phyloP scores from a whole-genome alignment of 2,797 vertebrate genomes.

The Crocidura indochinensis region DNA sequence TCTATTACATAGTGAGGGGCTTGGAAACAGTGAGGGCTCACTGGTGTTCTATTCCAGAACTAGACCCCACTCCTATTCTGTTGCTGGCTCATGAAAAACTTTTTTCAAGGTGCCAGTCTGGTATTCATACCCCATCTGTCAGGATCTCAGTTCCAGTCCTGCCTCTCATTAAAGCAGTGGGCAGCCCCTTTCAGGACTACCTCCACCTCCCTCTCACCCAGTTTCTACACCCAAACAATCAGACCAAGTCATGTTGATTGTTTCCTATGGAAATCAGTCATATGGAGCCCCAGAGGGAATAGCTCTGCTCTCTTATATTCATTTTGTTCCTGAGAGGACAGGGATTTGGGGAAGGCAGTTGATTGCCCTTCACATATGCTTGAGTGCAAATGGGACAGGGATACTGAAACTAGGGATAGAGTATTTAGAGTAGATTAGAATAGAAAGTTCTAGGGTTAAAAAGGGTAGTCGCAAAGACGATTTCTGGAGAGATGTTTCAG shows the following conservation, averaged over 20 bases:
- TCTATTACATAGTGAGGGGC: neutral
- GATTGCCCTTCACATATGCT: slow-evolving; percentile 37
- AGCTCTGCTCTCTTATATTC: slow-evolving; percentile 64
- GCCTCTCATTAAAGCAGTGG: slow-evolving; percentile 74
- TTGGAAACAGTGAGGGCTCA: neutral
- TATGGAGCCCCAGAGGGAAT: slow-evolving; percentile 64
- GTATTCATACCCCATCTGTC: slow-evolving; percentile 84
- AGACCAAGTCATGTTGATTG: slow-evolving; percentile 69
- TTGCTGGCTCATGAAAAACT: slow-evolving; percentile 57
- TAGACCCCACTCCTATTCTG: neutral
- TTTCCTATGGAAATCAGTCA: slow-evolving; percentile 85
- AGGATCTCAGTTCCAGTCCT: neutral
- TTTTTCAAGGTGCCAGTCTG: slow-evolving; percentile 80
- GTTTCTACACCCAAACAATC: slow-evolving; percentile 74
- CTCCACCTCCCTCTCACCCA: slow-evolving; percentile 58
- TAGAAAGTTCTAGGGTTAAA: neutral
- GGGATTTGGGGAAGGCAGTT: slow-evolving; percentile 8
- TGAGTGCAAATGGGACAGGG: neutral
- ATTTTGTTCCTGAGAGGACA: slow-evolving; percentile 62
- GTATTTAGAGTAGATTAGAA: neutral
- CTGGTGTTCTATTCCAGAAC: slow-evolving; percentile 2
- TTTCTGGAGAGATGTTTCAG: slow-evolving; percentile 1
- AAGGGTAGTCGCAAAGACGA: neutral
- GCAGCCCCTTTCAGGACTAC: slow-evolving; percentile 38
- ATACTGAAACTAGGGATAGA: neutral